These are phyloP conservation scores for Elgaria multicarinata DNA, from an alignment of 2,113 vertebrate genomes.

Conservation along the genomic window DNA sequence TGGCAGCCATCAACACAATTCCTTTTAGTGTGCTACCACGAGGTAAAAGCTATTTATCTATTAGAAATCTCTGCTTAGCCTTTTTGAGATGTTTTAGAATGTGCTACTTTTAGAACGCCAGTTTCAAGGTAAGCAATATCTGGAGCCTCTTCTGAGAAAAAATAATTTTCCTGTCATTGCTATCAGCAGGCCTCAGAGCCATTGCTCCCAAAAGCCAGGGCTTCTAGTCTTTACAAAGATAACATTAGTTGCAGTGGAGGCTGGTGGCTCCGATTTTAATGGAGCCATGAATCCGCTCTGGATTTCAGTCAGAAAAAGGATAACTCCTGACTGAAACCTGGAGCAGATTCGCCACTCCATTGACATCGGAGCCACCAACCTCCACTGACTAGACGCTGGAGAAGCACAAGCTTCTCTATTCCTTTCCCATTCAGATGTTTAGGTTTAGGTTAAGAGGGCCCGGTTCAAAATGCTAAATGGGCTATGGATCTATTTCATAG, in stretches of 20 bases:
- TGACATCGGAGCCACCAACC: too few relatives aligned
- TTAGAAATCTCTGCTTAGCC: neutral
- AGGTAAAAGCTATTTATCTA: neutral
- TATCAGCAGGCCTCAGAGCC: neutral
- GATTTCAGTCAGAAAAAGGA: neutral
- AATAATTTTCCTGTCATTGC: neutral
- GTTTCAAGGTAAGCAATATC: neutral
- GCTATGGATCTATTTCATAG: neutral
- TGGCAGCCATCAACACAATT: neutral
- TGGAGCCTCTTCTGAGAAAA: neutral
- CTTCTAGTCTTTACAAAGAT: neutral
- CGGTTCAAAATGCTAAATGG: neutral
- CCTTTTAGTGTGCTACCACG: neutral
- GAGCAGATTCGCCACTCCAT: too few relatives aligned
- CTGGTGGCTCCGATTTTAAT: too few relatives aligned
- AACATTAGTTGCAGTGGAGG: too few relatives aligned
- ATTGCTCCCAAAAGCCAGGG: neutral
- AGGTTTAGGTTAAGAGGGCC: neutral
- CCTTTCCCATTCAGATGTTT: neutral
- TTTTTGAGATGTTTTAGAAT: slow-evolving; percentile 1
- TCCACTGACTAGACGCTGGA: neutral
- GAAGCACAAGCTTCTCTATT: neutral
- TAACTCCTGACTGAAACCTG: too few relatives aligned
- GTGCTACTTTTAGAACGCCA: neutral
- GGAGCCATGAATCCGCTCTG: too few relatives aligned